Evolutionary conservation across 2,888 invertebrate genomes (phyloP), one percentile per base, ranked within the genome.

Genomic region (Caenorhabditis wallacei): DNA sequence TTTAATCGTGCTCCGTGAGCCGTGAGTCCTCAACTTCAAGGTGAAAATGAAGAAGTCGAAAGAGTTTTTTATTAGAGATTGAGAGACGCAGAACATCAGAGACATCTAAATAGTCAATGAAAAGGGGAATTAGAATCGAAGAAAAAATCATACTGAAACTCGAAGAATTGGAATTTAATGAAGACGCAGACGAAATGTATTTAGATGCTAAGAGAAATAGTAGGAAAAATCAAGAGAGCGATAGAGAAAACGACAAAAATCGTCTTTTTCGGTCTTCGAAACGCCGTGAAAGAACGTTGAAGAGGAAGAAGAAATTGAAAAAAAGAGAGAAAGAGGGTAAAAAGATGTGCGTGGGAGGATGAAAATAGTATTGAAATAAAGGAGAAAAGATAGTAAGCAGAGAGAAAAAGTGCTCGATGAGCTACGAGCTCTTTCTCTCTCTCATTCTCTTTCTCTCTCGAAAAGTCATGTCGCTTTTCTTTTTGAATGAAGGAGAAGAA

Each of bases 261-360:
- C 59, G 48, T 71, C 71, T 70, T 70, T 70, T 70, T 70, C 48
- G 64, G 64, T 64, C 53, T 66, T 66, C 53, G 46, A 70, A 57
- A 30, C 57, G 70, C 43, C 43, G 18, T 22, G 64, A 56, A 56
- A 74, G 64, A 43, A 56, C 63, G 51, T 30, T 46, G 51, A 48
- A 59, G 46, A 46, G 59, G 46, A 57, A 46, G 51, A 57, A 46
- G 51, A 51, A 59, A 51, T 57, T 48, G 48, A 57, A 68, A 57
- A 57, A 63, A 53, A 20, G 59, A 48, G 54, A 56, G 59, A 51
- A 51, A 66, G 68, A 59, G 40, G 68, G 53, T 24, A 13, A 46
- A 53, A 48, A 57, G 75, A 48, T 66, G 68, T 75, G 68, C 66
- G 68, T 75, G 68, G 75, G 68, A 70, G 63, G 78, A 53, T 20